Conservation (phyloP, 2,797 vertebrate species). For the Neostethus bicornis region DNA sequence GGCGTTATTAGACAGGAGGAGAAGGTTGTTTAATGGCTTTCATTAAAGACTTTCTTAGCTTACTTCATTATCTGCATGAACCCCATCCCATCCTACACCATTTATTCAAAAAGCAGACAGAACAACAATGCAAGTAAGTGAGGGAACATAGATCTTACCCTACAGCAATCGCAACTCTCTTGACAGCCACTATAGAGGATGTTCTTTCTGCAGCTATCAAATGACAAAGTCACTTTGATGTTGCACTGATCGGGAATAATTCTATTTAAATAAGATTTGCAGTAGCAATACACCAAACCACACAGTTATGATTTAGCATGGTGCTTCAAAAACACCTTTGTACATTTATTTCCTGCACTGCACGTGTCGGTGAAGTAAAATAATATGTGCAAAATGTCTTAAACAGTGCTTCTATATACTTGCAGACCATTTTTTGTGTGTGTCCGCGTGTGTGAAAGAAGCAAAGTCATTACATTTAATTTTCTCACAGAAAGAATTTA, state of each 20-base stretch:
- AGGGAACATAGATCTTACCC: constrained; percentile 70
- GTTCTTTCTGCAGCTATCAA: constrained; percentile 62
- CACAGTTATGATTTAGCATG: constrained; percentile 49
- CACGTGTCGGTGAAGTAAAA: constrained; percentile 46
- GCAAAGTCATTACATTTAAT: neutral
- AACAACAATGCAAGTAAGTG: constrained; percentile 60
- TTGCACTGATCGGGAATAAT: constrained; percentile 45
- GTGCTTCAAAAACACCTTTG: constrained; percentile 47
- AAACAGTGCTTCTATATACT: constrained; percentile 28
- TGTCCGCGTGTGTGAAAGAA: constrained; percentile 1
- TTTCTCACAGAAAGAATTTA: constrained; percentile 26
- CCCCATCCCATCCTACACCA: constrained; percentile 61
- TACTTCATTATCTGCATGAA: constrained; percentile 77
- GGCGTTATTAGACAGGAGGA: constrained; percentile 68
- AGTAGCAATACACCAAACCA: constrained; percentile 11
- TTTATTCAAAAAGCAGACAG: constrained; percentile 67
- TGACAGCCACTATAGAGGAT: constrained; percentile 53
- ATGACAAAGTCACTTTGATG: constrained; percentile 43
- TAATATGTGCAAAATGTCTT: constrained; percentile 33
- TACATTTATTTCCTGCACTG: constrained; percentile 51
- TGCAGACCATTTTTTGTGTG: constrained; percentile 16
- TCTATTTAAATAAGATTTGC: constrained; percentile 54
- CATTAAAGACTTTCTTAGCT: constrained; percentile 78
- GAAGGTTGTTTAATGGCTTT: constrained; percentile 80
- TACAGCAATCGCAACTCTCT: constrained; percentile 48